Evolutionary conservation across 2,113 vertebrate species (phyloP).

Genomic region (Triplophysa siluroides): DNA sequence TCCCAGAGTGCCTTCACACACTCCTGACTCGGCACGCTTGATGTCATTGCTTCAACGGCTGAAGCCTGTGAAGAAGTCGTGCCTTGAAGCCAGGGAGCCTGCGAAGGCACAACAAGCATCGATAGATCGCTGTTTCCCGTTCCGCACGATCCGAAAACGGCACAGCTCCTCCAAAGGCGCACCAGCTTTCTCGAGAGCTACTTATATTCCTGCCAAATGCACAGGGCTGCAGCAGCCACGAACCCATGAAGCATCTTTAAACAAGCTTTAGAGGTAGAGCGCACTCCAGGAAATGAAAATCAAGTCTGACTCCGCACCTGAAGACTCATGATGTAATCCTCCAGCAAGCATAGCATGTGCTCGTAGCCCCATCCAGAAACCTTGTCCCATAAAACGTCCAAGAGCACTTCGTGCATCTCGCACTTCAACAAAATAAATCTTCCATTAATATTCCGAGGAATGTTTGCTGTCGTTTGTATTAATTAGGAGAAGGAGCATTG

Average conservation of each 20-base stretch:
- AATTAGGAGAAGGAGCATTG: not conserved
- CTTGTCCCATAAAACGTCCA: conserved; percentile 5
- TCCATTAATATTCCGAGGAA: not conserved
- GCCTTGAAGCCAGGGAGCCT: conserved; percentile 65
- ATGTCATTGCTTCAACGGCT: conserved; percentile 73
- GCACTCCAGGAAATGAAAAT: conserved; percentile 50
- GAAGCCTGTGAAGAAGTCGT: conserved; percentile 69
- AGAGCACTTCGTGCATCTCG: not conserved
- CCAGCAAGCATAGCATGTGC: not conserved
- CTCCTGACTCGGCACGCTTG: conserved; percentile 68
- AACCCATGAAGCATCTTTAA: conserved; percentile 56
- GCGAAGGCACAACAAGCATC: conserved; percentile 64
- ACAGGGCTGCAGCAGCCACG: conserved; percentile 57
- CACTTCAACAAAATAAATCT: too few species aligned
- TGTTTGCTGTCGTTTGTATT: not conserved
- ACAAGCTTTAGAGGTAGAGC: conserved; percentile 62
- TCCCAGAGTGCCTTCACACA: conserved; percentile 67
- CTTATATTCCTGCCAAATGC: conserved; percentile 71
- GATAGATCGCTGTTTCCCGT: conserved; percentile 72
- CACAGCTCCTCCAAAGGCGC: conserved; percentile 69
- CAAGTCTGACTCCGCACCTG: not conserved
- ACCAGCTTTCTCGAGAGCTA: conserved; percentile 69
- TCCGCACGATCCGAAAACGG: conserved; percentile 69
- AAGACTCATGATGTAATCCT: conserved; percentile 42
- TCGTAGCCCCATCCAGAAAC: conserved; percentile 1